A percentile compares a stretch with the other conserved stretches of the same genome.
Evolutionary conservation across 2,888 invertebrate genomes (phyloP).

Genomic region (Diarsia dahlii): DNA sequence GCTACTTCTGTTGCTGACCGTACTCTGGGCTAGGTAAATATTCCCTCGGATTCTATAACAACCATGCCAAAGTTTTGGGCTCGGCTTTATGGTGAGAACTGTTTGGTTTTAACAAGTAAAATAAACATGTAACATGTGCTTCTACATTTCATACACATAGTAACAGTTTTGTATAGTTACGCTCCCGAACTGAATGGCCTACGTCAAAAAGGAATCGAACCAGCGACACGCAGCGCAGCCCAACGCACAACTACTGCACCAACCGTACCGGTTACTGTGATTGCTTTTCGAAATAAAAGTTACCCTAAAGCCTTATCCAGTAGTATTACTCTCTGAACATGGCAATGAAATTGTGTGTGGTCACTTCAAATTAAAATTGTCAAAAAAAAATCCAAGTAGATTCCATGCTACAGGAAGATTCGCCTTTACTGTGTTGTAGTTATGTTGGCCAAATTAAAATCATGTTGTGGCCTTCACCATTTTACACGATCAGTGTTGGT

Average conservation of each 20-base stretch:
- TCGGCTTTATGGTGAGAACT: conserved; percentile 63
- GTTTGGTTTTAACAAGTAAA: conserved; percentile 40
- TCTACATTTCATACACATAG: conserved; percentile 21
- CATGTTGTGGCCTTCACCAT: background rate
- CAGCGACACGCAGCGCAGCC: background rate
- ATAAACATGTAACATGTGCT: conserved; percentile 46
- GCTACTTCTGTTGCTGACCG: too few species aligned
- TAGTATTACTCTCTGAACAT: background rate
- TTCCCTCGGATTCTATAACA: conserved; percentile 67
- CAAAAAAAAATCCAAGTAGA: background rate
- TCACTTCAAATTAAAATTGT: background rate
- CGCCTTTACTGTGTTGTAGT: background rate
- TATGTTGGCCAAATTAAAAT: background rate
- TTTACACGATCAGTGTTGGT: too few species aligned
- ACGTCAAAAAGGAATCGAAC: background rate
- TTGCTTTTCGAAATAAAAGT: background rate
- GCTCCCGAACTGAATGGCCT: too few species aligned
- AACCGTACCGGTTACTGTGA: background rate
- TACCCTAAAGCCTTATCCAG: background rate
- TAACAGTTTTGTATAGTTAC: too few species aligned
- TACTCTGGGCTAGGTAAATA: conserved; percentile 66
- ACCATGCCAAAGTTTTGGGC: conserved; percentile 67
- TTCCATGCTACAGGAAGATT: background rate
- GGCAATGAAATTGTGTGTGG: background rate
- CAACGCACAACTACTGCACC: background rate